Evolutionary conservation across 1,140 invertebrate species (phyloP), one percentile per base, ranked within the genome.

Genomic region (Gryllus bimaculatus): DNA sequence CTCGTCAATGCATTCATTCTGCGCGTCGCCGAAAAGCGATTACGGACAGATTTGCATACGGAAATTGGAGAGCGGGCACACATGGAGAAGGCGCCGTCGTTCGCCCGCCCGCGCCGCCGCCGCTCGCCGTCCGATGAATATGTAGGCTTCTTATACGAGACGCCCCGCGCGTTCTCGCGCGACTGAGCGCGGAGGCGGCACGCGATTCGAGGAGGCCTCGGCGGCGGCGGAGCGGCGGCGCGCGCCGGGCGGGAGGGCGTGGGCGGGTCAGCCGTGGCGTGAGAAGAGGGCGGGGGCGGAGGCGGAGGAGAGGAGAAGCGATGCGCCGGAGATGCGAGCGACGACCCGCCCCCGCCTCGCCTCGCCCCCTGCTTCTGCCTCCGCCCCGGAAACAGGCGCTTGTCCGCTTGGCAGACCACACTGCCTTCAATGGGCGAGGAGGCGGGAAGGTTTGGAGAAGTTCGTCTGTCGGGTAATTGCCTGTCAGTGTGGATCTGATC

Each of bases 211-310:
- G 54, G 54, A 66, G 54, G 54, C 54, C 10, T 10, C 54, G 18
- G 54, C 54, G 54, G 18, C 54, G 54, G 18, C 54, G 54, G 18
- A 7, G 18, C 10, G 54, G 54, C 2, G 54, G 10, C 54, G 54
- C 2, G 2, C 2, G 2, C 54, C 2, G 0, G 18, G 54, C 54
- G 54, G 54, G 54, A 18, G 54, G 54, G 18, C 18, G 54, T 10
- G 54, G 54, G 54, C 54, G 54, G 54, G 54, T 66, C 54, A 66
- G 54, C 54, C 54, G 54, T 66, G 54, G 54, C 54, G 54, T 66
- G 54, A 66, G 54, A 66, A 66, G 54, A 66, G 54, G 54, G 54
- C 54, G 54, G 54, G 54, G 54, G 54, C 54, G 54, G 54, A 10
- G 10, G 54, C 54, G 54, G 54, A 10, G 54, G 54, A 10, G 10